phyloP scores from a whole-genome alignment of 2,888 invertebrate species.

The Digitonthophagus gazella region DNA sequence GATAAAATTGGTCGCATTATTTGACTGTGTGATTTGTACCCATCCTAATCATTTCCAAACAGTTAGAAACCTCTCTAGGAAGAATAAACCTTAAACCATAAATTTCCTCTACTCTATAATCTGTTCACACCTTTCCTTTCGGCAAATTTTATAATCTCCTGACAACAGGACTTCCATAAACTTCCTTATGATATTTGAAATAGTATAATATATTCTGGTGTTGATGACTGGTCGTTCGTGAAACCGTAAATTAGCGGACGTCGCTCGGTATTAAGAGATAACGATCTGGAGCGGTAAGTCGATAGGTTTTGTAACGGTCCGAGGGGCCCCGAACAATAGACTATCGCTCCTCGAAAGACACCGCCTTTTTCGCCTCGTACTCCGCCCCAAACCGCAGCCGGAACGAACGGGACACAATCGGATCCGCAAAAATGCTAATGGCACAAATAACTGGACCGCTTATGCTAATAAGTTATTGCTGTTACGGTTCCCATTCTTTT shows the following conservation, averaged over 20 bases:
- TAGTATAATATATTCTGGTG: too few relatives aligned
- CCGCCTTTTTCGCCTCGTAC: neutral
- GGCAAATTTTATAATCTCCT: too few relatives aligned
- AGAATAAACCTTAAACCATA: too few relatives aligned
- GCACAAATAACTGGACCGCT: constrained; percentile 31
- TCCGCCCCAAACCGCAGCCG: neutral
- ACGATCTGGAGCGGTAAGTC: neutral
- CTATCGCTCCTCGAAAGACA: neutral
- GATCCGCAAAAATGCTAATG: constrained; percentile 21
- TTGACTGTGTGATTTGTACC: too few relatives aligned
- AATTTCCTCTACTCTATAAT: too few relatives aligned
- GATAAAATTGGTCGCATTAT: too few relatives aligned
- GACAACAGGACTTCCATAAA: too few relatives aligned
- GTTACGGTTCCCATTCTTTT: constrained; percentile 6
- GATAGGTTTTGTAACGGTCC: neutral
- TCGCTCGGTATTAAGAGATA: neutral
- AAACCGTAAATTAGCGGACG: neutral
- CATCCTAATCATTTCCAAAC: too few relatives aligned
- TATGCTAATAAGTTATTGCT: constrained; percentile 32
- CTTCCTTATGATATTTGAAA: too few relatives aligned
- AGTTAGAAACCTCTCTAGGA: too few relatives aligned
- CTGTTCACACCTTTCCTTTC: too few relatives aligned
- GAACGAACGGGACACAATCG: constrained; percentile 11
- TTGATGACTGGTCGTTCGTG: neutral
- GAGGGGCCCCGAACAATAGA: neutral